A percentile compares a stretch with the other conserved stretches of the same genome.
Conservation (phyloP, 2,113 vertebrate species). For the Romanogobio albipinnatus region DNA sequence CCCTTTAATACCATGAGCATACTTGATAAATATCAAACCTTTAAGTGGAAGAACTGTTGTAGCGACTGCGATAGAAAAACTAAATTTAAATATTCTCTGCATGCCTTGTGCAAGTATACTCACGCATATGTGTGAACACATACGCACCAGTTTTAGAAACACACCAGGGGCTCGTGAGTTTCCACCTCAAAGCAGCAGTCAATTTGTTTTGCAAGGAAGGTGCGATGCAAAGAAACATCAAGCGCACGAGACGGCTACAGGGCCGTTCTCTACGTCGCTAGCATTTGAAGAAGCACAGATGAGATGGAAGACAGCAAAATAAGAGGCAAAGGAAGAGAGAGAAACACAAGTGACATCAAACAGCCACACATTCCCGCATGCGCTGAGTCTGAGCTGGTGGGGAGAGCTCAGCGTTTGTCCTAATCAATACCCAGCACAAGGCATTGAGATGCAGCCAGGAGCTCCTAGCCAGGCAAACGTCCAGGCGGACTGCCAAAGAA, state of each 20-base stretch:
- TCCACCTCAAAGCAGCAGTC: slow-evolving; percentile 45
- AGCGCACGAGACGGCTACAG: slow-evolving; percentile 32
- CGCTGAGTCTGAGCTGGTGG: slow-evolving; percentile 43
- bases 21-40: neutral
- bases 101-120: slow-evolving; percentile 29
- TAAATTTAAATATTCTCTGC: slow-evolving; percentile 36
- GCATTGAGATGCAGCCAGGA: slow-evolving; percentile 66
- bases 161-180: slow-evolving; percentile 32
- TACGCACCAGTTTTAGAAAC: slow-evolving; percentile 33
- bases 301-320: slow-evolving; percentile 1
- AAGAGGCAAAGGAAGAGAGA: slow-evolving; percentile 14
- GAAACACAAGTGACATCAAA: slow-evolving; percentile 64
- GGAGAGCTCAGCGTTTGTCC: slow-evolving; percentile 58
- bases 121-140: slow-evolving; percentile 6
- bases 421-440: slow-evolving; percentile 72
- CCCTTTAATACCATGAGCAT: neutral
- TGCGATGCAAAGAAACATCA: slow-evolving; percentile 54
- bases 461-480: slow-evolving; percentile 60
- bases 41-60: neutral
- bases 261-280: slow-evolving; percentile 22
- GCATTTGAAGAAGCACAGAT: slow-evolving; percentile 36
- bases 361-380: slow-evolving; percentile 48
- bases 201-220: slow-evolving; percentile 62
- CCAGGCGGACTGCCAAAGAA: slow-evolving; percentile 65
- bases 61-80: neutral